Percentiles rank a stretch among this genome's conserved stretches.
Evolutionary conservation across 1,140 invertebrate species (phyloP).

Genomic region (Ridgeia piscesae): DNA sequence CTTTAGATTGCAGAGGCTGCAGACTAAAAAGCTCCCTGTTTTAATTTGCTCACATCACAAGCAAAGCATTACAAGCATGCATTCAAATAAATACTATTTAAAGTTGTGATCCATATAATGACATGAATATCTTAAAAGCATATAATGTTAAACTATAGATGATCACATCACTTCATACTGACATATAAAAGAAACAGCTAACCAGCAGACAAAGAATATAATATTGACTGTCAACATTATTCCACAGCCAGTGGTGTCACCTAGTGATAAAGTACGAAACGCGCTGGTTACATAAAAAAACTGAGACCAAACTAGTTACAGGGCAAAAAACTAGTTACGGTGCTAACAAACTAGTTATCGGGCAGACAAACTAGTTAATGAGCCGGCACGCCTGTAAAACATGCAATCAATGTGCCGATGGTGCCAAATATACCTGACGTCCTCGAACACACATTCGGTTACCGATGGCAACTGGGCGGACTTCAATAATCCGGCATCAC

Average conservation of each 20-base stretch:
- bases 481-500: neutral
- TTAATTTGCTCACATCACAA: no score
- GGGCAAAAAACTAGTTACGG: neutral
- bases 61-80: no score
- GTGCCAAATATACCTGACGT: neutral
- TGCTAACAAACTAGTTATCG: neutral
- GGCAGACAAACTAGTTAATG: neutral
- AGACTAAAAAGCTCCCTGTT: no score
- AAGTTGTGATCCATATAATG: no score
- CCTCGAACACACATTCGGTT: neutral
- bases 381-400: neutral
- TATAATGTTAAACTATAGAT: neutral
- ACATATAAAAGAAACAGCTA: neutral
- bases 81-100: no score
- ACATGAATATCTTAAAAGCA: no score
- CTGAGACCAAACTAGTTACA: neutral
- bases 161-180: neutral
- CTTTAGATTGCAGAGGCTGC: no score
- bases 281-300: neutral
- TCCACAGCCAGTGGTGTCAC: neutral
- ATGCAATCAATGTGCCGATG: neutral
- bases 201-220: neutral
- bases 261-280: neutral
- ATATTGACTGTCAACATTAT: neutral
- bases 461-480: neutral